Evolutionary conservation across 2,113 vertebrate genomes (phyloP), one percentile per base, ranked within the genome.

Genomic region (Cephalopholis sonnerati): DNA sequence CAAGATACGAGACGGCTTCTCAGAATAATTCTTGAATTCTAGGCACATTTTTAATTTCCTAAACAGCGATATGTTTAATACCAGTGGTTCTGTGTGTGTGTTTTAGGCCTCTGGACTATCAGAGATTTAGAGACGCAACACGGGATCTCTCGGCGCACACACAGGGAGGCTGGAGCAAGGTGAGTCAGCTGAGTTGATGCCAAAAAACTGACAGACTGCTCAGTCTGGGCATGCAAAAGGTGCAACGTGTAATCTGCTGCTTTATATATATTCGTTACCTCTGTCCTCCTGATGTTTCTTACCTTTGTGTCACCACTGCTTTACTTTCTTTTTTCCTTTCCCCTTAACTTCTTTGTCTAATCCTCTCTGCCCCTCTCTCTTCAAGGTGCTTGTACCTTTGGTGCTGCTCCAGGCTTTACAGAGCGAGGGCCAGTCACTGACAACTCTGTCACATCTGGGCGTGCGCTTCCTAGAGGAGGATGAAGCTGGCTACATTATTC

Each of bases 151-250:
- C 96, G 7, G 82, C 81, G 77, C 96, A 96, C 84, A 93, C 96
- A 87, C 95, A 82, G 25, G 97, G 94, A 41, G 97, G 96, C 70
- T 99, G 98, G 98, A 97, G 89, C 88, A 97, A 97, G 96, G 98
- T 99, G 95, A 85, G 88, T n/a, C 9, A 39, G 50, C 22, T 7
- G n/a, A 10, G 10, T n/a, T 54, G 3, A 36, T 36, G 62, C 16
- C 16, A 44, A 17, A 16, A 17, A 48, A 48, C 16, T 17, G 24
- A 53, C 1, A 17, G 50, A 0, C 25, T 32, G 12, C 41, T 53
- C 5, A n/a, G 51, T 53, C 7, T 18, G 51, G 7, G 39, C 15
- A 41, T 16, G 39, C 22, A 41, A 51, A 59, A 57, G 3, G 4
- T 64, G 8, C 5, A 62, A 41, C n/a, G 29, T 71, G 44, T 44